phyloP scores from a whole-genome alignment of 2,888 invertebrate genomes.

The Pegoplata infirma region DNA sequence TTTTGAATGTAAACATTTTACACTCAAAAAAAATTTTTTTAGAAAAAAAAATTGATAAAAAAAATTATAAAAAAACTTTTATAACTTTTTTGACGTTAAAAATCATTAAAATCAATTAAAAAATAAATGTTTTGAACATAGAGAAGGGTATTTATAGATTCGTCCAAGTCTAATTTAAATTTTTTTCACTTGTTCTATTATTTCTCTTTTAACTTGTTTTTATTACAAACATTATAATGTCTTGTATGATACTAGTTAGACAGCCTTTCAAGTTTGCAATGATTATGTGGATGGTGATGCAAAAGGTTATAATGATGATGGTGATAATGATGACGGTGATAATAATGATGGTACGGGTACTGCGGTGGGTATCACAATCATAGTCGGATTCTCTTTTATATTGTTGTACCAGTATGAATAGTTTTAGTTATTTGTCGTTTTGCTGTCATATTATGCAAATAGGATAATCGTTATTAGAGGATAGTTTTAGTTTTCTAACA shows the following conservation, averaged over 20 bases:
- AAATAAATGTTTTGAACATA: no score
- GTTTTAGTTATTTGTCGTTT: conserved; percentile 66
- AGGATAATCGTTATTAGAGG: conserved; percentile 65
- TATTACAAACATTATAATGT: conserved; percentile 59
- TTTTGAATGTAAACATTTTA: no score
- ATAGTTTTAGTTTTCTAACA: conserved; percentile 62
- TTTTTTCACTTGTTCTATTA: no score
- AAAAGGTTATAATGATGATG: conserved; percentile 5
- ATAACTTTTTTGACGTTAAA: no score
- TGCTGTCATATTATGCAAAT: conserved; percentile 67
- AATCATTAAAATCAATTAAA: no score
- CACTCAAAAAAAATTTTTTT: no score
- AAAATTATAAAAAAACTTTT: no score
- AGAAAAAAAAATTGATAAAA: no score
- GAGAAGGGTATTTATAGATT: no score
- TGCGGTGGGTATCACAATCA: conserved; percentile 25
- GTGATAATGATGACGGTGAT: conserved; percentile 2
- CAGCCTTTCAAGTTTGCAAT: conserved; percentile 55
- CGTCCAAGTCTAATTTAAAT: no score
- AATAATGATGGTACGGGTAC: conserved; percentile 4
- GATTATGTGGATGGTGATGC: conserved; percentile 18
- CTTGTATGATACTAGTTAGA: conserved; percentile 56
- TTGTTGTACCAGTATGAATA: conserved; percentile 25
- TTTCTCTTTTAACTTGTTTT: conserved; percentile 39
- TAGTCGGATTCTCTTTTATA: conserved; percentile 16